Percentiles rank a stretch among this genome's conserved stretches.
phyloP scores from a whole-genome alignment of 2,888 invertebrate species.

The Steinernema carpocapsae region DNA sequence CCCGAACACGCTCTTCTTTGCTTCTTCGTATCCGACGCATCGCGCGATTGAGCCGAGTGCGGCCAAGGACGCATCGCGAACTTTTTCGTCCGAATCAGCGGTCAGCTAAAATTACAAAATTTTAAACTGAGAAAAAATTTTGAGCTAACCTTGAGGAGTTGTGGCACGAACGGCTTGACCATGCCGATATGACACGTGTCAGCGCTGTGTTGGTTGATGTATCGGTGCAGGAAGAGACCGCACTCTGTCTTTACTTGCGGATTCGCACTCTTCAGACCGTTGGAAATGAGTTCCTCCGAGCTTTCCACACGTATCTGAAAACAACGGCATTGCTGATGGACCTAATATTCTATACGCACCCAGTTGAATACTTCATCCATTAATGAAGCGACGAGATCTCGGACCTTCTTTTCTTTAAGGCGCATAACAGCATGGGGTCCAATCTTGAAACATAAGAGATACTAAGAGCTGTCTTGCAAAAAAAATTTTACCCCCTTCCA shows the following conservation, averaged over 20 bases:
- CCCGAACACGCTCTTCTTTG: not conserved
- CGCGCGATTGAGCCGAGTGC: constrained; percentile 82
- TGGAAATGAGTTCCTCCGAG: not conserved
- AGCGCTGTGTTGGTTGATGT: not conserved
- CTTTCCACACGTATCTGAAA: not conserved
- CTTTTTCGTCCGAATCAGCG: constrained; percentile 78
- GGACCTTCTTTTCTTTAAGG: constrained; percentile 97
- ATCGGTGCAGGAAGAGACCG: constrained; percentile 16
- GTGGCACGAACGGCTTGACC: not conserved
- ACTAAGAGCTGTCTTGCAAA: not conserved
- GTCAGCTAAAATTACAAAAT: not conserved
- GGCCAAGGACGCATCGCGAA: constrained; percentile 88
- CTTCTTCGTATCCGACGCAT: not conserved
- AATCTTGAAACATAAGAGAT: not conserved
- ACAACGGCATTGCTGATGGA: no score
- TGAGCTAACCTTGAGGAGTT: not conserved
- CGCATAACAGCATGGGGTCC: constrained; percentile 77
- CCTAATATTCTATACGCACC: constrained; percentile 71
- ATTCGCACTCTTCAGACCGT: not conserved
- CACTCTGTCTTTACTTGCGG: not conserved
- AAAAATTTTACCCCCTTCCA: constrained; percentile 61
- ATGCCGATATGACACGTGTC: not conserved
- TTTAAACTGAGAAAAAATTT: not conserved
- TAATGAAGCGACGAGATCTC: constrained; percentile 83
- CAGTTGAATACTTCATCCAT: constrained; percentile 76